These are phyloP conservation scores for Tribolium madens DNA, from an alignment of 1,140 invertebrate genomes.

Conservation along the genomic window DNA sequence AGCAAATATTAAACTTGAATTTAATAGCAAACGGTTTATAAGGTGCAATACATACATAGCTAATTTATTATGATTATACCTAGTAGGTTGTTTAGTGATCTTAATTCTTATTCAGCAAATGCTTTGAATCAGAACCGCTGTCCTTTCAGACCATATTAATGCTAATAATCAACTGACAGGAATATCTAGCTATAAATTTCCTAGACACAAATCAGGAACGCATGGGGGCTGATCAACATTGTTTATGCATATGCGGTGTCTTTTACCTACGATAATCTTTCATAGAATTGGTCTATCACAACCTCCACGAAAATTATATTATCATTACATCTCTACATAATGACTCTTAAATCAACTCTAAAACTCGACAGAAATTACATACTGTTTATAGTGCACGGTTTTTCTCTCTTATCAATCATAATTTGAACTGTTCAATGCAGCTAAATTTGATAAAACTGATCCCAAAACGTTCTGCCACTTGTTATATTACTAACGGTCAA, in stretches of 20 bases:
- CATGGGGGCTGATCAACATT: not conserved
- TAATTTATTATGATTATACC: constrained; percentile 33
- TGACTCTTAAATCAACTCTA: not conserved
- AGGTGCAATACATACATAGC: constrained; percentile 27
- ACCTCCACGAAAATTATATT: not conserved
- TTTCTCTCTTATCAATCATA: too few relatives aligned
- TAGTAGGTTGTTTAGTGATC: constrained; percentile 25
- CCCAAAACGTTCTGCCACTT: too few relatives aligned
- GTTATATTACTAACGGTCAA: too few relatives aligned
- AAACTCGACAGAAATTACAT: not conserved
- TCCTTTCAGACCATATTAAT: constrained; percentile 15
- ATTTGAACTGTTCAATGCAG: too few relatives aligned
- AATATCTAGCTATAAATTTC: constrained; percentile 13
- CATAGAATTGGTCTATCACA: not conserved
- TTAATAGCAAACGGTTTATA: constrained; percentile 30
- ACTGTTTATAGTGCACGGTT: too few relatives aligned
- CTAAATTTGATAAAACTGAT: too few relatives aligned
- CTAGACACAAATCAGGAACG: constrained; percentile 1
- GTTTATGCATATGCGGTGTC: not conserved
- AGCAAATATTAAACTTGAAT: constrained; percentile 37
- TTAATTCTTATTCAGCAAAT: constrained; percentile 35
- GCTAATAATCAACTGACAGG: constrained; percentile 8
- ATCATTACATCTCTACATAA: not conserved
- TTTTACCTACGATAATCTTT: not conserved
- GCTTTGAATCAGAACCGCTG: constrained; percentile 34